Base-by-base conservation (phyloP, 2,888 invertebrate genomes). In the Pachliopta kotzebuea region DNA sequence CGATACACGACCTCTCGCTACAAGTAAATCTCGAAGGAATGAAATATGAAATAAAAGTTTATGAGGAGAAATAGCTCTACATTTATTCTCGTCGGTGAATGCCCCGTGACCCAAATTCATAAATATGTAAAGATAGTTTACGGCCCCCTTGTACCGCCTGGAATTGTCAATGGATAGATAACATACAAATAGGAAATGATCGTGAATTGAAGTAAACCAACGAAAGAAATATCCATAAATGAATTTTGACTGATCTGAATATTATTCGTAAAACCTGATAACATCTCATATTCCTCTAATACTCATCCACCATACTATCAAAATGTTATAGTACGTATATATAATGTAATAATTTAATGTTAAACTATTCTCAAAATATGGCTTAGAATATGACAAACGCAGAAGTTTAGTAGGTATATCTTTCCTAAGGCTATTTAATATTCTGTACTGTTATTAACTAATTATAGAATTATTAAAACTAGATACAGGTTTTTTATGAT, bases 141-240 rank as follows among this genome's bases (percentile, higher is more conserved):
- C 23, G 57, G 31, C 49, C 66, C 52, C 56, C 60, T 63, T 31
- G 63, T 60, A 59, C 65, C 58, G 62, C 61, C 42, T 31, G 23
- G 24, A 60, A 54, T 31, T 60, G 60, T 54, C 60, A 42, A 54
- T 60, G 37, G 42, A 53, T 60, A 23, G 42, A 60, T 68, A 63
- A 65, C 62, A 54, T 62, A 60, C 58, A 63, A 69, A 69, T 69
- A 67, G 69, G 70, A 37, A 37, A 37, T 37, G 69, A 71, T 72
- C 74, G 79, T 80, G n/a, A n/a, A 84, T 80, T 81, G 42, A 9
- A 24, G 29, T 60, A 54, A 26, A 60, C 42, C 49, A 26, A 24
- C 23, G 18, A 23, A 24, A 37, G 14, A 26, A 54, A 42, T 54
- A 54, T 60, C 26, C 42, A 60, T 52, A 23, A 37, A 24, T 52